Base-by-base conservation (phyloP, 1,140 invertebrate genomes). In the Drosophila bocqueti region DNA sequence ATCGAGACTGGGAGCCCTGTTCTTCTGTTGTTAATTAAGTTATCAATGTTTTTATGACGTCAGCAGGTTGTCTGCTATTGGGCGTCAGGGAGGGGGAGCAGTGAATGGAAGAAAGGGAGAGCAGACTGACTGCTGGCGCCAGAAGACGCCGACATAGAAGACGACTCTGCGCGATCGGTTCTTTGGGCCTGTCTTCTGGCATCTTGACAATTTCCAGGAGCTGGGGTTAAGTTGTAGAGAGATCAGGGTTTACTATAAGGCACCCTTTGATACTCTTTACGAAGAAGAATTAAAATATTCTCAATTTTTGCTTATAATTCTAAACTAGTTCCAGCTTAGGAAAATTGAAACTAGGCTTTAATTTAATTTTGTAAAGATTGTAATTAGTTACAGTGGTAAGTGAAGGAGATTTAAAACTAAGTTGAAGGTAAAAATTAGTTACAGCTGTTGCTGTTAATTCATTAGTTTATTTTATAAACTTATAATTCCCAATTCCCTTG, bases 31-130 rank as follows among this genome's bases (percentile, higher is more conserved):
- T 90, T 90, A 90, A 90, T 90, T 90, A 90, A 90, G 85, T 90
- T 90, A 90, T 90, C 85, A 90, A 90, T 73, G 81, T 90, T 80
- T 89, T 83, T 90, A 90, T 90, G 85, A 90, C 85, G 85, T 90
- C 84, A 89, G 77, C 84, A 78, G 47, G 59, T 68, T 46, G 40
- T 29, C 63, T 34, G 59, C 31, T 9, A 9, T 31, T 9, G 7
- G 4, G 31, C 1, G 46, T 24, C 43, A 45, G 46, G 34, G 40
- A 31, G 42, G 45, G n/a, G 46, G 10, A 38, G 10, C n/a, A 66
- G 60, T 24, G 77, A 47, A 6, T 18, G 26, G 15, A 6, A 34
- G 67, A 47, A 31, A 42, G 45, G 43, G 38, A 24, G 38, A 29
- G 52, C 46, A 29, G 55, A 67, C 85, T 66, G 59, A 16, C 47